Percentiles rank a stretch among this genome's conserved stretches.
These are phyloP conservation scores for Brevimyrus niger DNA, from an alignment of 2,113 vertebrate genomes.

Conservation along the genomic window DNA sequence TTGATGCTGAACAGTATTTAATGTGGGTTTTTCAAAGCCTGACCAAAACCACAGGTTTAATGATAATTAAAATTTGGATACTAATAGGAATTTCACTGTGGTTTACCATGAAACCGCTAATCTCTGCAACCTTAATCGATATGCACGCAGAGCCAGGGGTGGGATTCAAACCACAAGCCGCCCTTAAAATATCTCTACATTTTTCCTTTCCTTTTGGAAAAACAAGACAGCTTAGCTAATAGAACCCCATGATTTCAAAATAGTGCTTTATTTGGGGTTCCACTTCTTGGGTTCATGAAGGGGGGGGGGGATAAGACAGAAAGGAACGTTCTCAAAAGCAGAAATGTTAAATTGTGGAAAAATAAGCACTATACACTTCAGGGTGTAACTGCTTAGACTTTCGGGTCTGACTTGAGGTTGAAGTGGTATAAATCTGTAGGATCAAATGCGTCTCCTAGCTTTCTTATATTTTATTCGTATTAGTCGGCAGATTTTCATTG, in stretches of 20 bases:
- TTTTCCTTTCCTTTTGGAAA: not conserved
- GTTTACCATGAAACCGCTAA: not conserved
- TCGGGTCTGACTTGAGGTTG: too few species aligned
- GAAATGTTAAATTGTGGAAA: not conserved
- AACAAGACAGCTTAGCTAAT: not conserved
- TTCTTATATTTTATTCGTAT: too few species aligned
- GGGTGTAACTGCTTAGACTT: not conserved
- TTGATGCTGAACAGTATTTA: not conserved
- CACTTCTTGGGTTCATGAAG: not conserved
- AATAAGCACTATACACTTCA: not conserved
- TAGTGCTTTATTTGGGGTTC: not conserved
- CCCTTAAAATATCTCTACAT: not conserved
- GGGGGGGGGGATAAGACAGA: not conserved
- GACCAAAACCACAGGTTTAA: not conserved
- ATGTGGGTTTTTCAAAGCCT: not conserved
- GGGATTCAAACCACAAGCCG: not conserved
- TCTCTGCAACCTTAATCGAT: not conserved
- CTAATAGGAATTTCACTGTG: not conserved
- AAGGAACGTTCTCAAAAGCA: not conserved
- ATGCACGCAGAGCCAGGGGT: not conserved
- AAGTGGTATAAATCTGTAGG: too few species aligned
- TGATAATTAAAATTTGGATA: not conserved
- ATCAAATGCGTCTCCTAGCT: too few species aligned
- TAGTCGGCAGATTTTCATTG: too few species aligned
- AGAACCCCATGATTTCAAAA: not conserved